phyloP scores from a whole-genome alignment of 2,113 vertebrate species.

The Recurvirostra avosetta region DNA sequence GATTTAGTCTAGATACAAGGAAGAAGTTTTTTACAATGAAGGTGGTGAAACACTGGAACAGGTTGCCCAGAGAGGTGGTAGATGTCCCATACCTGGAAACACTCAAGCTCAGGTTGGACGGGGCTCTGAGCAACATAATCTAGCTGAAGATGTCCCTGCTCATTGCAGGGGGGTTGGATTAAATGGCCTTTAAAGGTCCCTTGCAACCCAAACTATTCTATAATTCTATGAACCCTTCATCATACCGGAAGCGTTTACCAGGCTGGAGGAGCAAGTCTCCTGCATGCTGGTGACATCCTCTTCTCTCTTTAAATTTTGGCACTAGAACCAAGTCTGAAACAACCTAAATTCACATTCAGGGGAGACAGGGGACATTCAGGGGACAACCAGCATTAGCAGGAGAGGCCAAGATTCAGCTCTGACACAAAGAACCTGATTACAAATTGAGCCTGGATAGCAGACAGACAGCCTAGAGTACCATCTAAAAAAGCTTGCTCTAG shows the following conservation, averaged over 20 bases:
- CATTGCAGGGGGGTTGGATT: not conserved
- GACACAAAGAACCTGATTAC: not conserved
- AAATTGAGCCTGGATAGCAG: not conserved
- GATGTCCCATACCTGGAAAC: not conserved
- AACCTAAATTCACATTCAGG: not conserved
- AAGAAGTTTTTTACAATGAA: not conserved
- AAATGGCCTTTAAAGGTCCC: not conserved
- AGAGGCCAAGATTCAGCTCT: not conserved
- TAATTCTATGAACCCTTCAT: not conserved
- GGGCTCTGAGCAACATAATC: not conserved
- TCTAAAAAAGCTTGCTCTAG: not conserved
- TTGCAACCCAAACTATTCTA: not conserved
- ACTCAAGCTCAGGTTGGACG: not conserved
- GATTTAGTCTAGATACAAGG: not conserved
- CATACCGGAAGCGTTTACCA: not conserved
- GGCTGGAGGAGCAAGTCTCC: not conserved
- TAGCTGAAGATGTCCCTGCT: not conserved
- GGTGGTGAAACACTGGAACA: not conserved
- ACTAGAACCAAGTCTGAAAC: not conserved
- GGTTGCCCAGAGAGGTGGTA: not conserved
- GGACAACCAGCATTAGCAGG: not conserved
- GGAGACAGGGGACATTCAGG: not conserved
- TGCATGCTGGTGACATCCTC: rapidly evolving
- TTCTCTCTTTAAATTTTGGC: not conserved
- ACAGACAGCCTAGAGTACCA: not conserved